Base-by-base conservation (phyloP, 2,113 vertebrate genomes). In the Oncorhynchus gorbuscha region DNA sequence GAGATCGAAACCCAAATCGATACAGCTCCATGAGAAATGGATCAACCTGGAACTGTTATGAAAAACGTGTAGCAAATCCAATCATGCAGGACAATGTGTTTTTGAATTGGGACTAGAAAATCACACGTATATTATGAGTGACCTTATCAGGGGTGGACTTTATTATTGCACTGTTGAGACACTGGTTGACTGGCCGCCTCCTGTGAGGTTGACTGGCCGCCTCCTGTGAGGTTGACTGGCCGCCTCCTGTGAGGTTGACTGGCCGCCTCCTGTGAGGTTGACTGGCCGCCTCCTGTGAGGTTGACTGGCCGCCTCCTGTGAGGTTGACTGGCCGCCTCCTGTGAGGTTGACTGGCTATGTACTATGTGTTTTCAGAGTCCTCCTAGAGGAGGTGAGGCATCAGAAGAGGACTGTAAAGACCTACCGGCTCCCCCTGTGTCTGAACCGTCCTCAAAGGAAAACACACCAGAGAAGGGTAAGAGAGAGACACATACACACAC, bases 391-490 rank as follows among this genome's bases (percentile, higher is more conserved):
- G 98, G 94, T 3, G 98, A 98, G 78, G 78, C 87, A 14, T 84
- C 87, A 79, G 86, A 87, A 35, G 97, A 99, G 77, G 93, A 93
- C 85, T 93, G 76, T 85, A 97, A 95, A 91, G 97, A 98, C 5
- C 92, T 87, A 51, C 26, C 91, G 8, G 90, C 91, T 24, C 84
- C 93, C 58, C 95, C 95, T 3, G 93, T 85, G 5, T 95, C 96
- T 2, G 96, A 99, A 85, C 92, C 95, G 0, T 94, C 95, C 2
- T 95, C 95, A 80, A 96, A 97, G 89, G 98, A 99, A 90, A 76
- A 93, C 75, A 96, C 96, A 0, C 95, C 96, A 28, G 97, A 99
- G 82, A 99, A 98, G 90, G 95, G 97, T 99, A 91, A 78, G 30
- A 20, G 30, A 74, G 24, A 69, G 9, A 11, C 9, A 11, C 39